Conservation (phyloP, 2,113 vertebrate genomes). For the Seriola rivoliana region DNA sequence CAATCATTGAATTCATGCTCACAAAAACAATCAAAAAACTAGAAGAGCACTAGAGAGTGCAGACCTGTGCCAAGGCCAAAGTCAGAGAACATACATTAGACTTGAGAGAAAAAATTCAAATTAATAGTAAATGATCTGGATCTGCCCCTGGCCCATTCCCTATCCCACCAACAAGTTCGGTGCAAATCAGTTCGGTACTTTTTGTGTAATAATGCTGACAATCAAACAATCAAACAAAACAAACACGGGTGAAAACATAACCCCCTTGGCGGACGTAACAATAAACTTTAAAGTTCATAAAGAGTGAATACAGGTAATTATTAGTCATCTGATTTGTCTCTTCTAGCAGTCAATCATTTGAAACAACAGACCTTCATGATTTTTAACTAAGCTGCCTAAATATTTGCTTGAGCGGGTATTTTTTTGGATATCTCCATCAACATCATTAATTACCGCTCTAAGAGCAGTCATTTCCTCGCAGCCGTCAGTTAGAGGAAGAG, state of each 20-base stretch:
- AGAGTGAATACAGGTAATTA: neutral
- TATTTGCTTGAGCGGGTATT: neutral
- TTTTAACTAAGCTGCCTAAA: neutral
- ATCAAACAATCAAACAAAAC: no score
- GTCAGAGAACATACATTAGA: no score
- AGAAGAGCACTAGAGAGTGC: no score
- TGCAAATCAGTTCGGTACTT: no score
- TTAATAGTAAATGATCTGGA: no score
- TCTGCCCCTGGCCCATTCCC: no score
- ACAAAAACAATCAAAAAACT: conserved; percentile 13
- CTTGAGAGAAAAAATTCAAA: no score
- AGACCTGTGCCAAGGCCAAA: no score
- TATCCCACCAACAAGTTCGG: no score
- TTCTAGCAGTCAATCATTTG: neutral
- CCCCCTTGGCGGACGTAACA: no score
- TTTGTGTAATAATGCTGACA: no score
- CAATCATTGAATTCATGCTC: neutral
- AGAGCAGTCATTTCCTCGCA: neutral
- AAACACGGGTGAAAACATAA: no score
- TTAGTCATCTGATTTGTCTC: conserved; percentile 9
- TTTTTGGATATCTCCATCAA: neutral
- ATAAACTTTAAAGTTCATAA: neutral
- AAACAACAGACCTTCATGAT: neutral
- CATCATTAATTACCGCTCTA: neutral
- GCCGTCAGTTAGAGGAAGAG: conserved; percentile 11